A percentile compares a stretch with the other conserved stretches of the same genome.
Conservation (phyloP, 2,113 vertebrate species). For the Pseudorhombus dupliciocellatus region DNA sequence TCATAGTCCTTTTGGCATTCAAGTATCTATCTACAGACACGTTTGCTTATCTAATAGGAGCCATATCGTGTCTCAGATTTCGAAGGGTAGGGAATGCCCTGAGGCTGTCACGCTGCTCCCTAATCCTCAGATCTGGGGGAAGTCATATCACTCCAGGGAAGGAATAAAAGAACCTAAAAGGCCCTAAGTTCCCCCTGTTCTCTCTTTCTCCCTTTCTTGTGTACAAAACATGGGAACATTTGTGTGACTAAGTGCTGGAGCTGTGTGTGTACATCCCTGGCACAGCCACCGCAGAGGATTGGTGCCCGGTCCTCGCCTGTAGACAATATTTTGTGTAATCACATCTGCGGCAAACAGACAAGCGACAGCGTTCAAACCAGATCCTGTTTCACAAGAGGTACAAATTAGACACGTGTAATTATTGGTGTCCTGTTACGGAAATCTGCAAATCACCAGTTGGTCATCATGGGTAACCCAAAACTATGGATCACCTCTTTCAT, state of each 20-base stretch:
- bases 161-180: slow-evolving; percentile 40
- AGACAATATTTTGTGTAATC: slow-evolving; percentile 50
- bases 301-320: slow-evolving; percentile 16
- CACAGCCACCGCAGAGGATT: slow-evolving; percentile 16
- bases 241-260: slow-evolving; percentile 47
- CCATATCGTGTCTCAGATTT: slow-evolving; percentile 68
- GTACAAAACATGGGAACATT: slow-evolving; percentile 39
- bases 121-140: slow-evolving; percentile 65
- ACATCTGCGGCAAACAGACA: slow-evolving; percentile 44
- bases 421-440: slow-evolving; percentile 31
- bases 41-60: slow-evolving; percentile 74
- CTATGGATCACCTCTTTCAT: background rate
- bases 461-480: slow-evolving; percentile 11
- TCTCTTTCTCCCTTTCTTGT: slow-evolving; percentile 25
- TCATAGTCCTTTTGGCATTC: slow-evolving; percentile 26
- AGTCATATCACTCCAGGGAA: slow-evolving; percentile 39
- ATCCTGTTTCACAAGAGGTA: slow-evolving; percentile 25
- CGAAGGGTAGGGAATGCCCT: slow-evolving; percentile 56
- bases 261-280: slow-evolving; percentile 36
- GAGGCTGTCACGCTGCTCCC: slow-evolving; percentile 36
- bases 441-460: slow-evolving; percentile 26
- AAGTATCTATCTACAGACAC: slow-evolving; percentile 62
- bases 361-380: slow-evolving; percentile 6
- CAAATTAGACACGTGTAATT: slow-evolving; percentile 40
- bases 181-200: slow-evolving; percentile 27